These are phyloP conservation scores for Nephrotoma flavescens DNA, from an alignment of 2,888 invertebrate genomes.

Conservation along the genomic window DNA sequence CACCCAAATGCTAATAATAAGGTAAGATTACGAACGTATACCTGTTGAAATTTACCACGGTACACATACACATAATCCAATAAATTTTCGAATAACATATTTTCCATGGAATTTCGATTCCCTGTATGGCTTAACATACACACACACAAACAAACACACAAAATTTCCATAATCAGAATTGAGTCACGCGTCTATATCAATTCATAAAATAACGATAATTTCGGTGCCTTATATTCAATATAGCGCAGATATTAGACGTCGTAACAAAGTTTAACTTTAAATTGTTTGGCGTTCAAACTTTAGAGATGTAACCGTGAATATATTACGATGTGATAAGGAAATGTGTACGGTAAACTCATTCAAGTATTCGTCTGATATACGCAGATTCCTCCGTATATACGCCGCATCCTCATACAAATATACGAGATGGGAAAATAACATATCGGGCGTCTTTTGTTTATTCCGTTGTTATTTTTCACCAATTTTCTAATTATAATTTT, in stretches of 20 bases:
- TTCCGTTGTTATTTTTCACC: neutral
- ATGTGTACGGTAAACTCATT: neutral
- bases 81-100: neutral
- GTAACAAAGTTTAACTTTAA: neutral
- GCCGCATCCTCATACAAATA: neutral
- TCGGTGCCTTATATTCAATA: neutral
- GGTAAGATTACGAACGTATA: neutral
- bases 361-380: neutral
- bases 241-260: neutral
- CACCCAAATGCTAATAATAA: too few species aligned
- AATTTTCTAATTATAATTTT: neutral
- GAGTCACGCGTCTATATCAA: neutral
- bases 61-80: neutral
- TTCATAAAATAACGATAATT: neutral
- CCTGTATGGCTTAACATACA: neutral
- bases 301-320: neutral
- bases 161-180: neutral
- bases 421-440: neutral
- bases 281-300: neutral
- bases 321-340: neutral
- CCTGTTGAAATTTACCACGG: neutral
- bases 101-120: neutral
- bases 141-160: too few species aligned
- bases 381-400: neutral
- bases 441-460: neutral